These are phyloP conservation scores for Pangasius djambal DNA, from an alignment of 2,797 vertebrate genomes.

Conservation along the genomic window DNA sequence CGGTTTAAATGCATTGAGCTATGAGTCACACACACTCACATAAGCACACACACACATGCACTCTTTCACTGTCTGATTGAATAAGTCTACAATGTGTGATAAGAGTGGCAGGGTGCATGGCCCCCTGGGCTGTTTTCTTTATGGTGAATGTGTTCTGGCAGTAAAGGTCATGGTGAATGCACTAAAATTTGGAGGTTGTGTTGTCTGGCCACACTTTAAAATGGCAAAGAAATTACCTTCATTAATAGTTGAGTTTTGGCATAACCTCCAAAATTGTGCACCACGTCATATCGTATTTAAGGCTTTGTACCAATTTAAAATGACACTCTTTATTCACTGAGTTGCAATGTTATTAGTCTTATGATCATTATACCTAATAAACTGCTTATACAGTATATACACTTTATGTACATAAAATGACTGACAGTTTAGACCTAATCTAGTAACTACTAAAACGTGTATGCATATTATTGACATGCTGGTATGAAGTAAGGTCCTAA, in stretches of 20 bases:
- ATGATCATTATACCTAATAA: not conserved
- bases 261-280: not conserved
- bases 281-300: not conserved
- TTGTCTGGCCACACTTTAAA: not conserved
- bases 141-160: constrained; percentile 69
- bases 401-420: not conserved
- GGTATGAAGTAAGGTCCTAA: not conserved
- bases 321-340: not conserved
- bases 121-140: constrained; percentile 51
- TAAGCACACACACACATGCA: not conserved
- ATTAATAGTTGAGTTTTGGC: no score
- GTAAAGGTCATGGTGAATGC: constrained; percentile 70
- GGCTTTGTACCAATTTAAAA: not conserved
- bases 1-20: not conserved
- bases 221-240: not conserved
- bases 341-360: not conserved
- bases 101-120: constrained; percentile 13
- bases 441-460: not conserved
- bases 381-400: not conserved
- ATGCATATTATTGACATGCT: not conserved
- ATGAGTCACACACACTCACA: not conserved
- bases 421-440: not conserved
- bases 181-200: not conserved
- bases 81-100: constrained; percentile 18
- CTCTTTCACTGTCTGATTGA: constrained; percentile 17